These are phyloP conservation scores for Anastatus disparis DNA, from an alignment of 1,140 invertebrate species.

Conservation along the genomic window DNA sequence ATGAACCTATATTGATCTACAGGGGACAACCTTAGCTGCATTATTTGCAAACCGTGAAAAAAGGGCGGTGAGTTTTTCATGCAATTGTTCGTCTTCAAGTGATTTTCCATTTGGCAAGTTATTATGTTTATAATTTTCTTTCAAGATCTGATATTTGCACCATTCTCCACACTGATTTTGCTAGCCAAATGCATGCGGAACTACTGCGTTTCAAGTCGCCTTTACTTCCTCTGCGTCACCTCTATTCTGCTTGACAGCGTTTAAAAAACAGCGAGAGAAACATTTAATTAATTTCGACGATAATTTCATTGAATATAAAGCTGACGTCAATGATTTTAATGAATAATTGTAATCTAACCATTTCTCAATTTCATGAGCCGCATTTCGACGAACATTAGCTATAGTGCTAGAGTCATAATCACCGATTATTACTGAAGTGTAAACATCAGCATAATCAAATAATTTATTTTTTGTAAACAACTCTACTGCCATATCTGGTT, in stretches of 20 bases:
- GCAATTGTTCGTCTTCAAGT: no score
- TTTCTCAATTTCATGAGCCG: not conserved
- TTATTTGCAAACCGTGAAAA: conserved; percentile 9
- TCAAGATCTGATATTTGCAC: no score
- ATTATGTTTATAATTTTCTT: no score
- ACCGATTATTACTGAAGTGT: not conserved
- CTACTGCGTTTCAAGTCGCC: no score
- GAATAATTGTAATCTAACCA: conserved; percentile 9
- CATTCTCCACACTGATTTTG: no score
- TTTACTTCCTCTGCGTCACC: no score
- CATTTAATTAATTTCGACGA: conserved; percentile 7
- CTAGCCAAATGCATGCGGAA: no score
- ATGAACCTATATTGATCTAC: conserved; percentile 36
- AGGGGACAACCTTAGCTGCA: conserved; percentile 32
- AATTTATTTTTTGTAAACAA: conserved; percentile 36
- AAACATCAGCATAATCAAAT: conserved; percentile 13
- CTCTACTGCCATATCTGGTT: conserved; percentile 40
- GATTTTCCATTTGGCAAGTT: no score
- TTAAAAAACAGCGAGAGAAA: not conserved
- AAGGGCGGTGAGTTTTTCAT: no score
- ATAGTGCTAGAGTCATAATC: conserved; percentile 26
- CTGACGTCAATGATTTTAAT: not conserved
- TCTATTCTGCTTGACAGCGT: conserved; percentile 15
- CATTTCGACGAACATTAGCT: not conserved
- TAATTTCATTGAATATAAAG: conserved; percentile 6